Percentiles rank a stretch among this genome's conserved stretches.
phyloP scores from a whole-genome alignment of 2,113 vertebrate genomes.

The Axis porcinus region DNA sequence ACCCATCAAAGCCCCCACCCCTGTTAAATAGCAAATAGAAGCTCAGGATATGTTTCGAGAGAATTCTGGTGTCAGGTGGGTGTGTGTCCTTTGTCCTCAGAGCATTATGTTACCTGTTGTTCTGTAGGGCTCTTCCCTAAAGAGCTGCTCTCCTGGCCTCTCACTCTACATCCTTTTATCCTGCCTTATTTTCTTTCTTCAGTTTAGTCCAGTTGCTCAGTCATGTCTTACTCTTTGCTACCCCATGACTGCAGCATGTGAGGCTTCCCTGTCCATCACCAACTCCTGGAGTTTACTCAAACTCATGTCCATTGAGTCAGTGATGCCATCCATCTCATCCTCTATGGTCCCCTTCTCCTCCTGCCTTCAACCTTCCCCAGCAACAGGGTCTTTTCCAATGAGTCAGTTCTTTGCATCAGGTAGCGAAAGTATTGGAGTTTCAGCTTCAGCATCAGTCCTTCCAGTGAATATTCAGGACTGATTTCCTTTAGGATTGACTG shows the following conservation, averaged over 20 bases:
- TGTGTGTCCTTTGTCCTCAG: background rate
- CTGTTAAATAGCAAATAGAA: background rate
- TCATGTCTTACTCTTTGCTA: background rate
- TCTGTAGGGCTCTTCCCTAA: background rate
- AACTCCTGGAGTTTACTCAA: background rate
- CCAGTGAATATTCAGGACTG: background rate
- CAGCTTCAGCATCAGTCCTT: background rate
- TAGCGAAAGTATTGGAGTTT: background rate
- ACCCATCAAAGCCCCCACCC: background rate
- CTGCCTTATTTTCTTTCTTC: background rate
- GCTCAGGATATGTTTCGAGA: background rate
- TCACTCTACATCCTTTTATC: background rate
- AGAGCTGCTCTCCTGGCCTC: background rate
- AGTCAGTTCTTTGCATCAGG: background rate
- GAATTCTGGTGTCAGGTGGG: background rate
- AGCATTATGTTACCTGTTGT: background rate
- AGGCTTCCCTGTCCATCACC: background rate
- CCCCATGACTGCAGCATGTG: background rate
- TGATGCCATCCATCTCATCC: background rate
- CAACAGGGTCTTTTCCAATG: background rate
- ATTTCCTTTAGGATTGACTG: background rate
- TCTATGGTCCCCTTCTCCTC: background rate
- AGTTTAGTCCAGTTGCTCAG: background rate
- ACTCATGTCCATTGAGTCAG: background rate
- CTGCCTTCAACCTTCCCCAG: background rate